Evolutionary conservation across 2,797 vertebrate species (phyloP).

Genomic region (Poecilia velifera): DNA sequence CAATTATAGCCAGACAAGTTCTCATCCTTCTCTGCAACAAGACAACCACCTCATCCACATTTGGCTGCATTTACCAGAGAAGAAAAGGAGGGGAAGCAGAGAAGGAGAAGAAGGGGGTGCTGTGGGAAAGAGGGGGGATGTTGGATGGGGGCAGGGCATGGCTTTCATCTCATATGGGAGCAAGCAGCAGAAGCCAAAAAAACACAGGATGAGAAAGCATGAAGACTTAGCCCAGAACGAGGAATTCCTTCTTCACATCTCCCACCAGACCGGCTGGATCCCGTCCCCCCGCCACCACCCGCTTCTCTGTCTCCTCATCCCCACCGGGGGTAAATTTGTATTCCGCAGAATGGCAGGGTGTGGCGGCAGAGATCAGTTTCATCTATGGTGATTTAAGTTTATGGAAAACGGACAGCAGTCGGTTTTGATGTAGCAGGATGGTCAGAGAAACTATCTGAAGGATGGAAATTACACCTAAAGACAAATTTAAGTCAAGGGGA

Average conservation of each 20-base stretch:
- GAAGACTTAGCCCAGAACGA: slow-evolving; percentile 38
- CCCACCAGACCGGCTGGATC: slow-evolving; percentile 42
- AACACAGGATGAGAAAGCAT: slow-evolving; percentile 21
- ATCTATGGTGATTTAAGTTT: neutral
- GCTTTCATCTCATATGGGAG: slow-evolving; percentile 61
- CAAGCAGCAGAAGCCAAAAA: slow-evolving; percentile 13
- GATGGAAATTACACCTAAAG: neutral
- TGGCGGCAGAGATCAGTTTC: slow-evolving; percentile 43
- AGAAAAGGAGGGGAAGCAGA: slow-evolving; percentile 3
- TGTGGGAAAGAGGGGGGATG: slow-evolving; percentile 27
- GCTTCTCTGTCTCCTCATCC: slow-evolving; percentile 30
- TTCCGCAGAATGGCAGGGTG: slow-evolving; percentile 69
- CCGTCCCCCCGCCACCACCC: neutral
- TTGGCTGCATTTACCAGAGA: slow-evolving; percentile 11
- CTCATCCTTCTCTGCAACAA: slow-evolving; percentile 13
- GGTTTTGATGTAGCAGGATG: neutral
- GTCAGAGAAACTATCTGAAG: neutral
- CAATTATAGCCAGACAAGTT: slow-evolving; percentile 37
- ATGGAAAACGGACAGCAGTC: neutral
- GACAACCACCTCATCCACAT: slow-evolving; percentile 34
- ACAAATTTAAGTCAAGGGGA: neutral
- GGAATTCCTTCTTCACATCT: slow-evolving; percentile 48
- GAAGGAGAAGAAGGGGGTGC: neutral
- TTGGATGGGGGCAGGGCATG: slow-evolving; percentile 69
- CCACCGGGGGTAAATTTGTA: slow-evolving; percentile 43